A percentile compares a stretch with the other conserved stretches of the same genome.
Conservation (phyloP, 2,888 invertebrate species). For the Laspeyria flexula region DNA sequence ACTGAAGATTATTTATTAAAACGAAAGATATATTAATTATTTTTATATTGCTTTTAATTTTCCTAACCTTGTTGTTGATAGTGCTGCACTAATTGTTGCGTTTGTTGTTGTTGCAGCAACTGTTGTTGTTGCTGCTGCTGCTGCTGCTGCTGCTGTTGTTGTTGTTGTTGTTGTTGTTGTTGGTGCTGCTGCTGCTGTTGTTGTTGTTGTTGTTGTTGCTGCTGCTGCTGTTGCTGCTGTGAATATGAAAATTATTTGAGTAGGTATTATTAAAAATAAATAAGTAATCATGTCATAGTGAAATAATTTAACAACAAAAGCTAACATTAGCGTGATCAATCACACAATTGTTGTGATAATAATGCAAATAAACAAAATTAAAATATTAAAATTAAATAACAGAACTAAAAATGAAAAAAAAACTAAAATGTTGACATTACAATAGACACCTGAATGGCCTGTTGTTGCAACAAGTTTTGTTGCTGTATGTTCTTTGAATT, state of each 20-base stretch:
- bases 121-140: constrained; percentile 69
- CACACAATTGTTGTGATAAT: too few relatives aligned
- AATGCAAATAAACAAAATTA: too few relatives aligned
- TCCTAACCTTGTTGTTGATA: constrained; percentile 72
- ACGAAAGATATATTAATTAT: too few relatives aligned
- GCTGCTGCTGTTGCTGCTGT: constrained; percentile 71
- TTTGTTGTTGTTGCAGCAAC: constrained; percentile 73
- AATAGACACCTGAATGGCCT: constrained; percentile 66
- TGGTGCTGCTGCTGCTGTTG: constrained; percentile 63
- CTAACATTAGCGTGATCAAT: too few relatives aligned
- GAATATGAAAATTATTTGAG: constrained; percentile 30
- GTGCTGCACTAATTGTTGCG: constrained; percentile 78
- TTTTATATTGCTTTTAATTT: too few relatives aligned
- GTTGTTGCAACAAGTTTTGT: constrained; percentile 70
- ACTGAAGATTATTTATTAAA: too few relatives aligned
- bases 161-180: constrained; percentile 57
- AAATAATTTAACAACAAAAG: neutral
- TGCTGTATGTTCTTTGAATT: constrained; percentile 82
- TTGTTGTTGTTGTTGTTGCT: constrained; percentile 65
- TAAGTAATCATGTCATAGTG: neutral
- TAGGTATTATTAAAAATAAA: neutral
- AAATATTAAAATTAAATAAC: neutral
- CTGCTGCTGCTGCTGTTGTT: constrained; percentile 70
- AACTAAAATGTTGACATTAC: constrained; percentile 6
- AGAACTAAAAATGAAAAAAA: neutral